Conservation (phyloP, 1,140 invertebrate species). For the Euwallacea fornicatus region DNA sequence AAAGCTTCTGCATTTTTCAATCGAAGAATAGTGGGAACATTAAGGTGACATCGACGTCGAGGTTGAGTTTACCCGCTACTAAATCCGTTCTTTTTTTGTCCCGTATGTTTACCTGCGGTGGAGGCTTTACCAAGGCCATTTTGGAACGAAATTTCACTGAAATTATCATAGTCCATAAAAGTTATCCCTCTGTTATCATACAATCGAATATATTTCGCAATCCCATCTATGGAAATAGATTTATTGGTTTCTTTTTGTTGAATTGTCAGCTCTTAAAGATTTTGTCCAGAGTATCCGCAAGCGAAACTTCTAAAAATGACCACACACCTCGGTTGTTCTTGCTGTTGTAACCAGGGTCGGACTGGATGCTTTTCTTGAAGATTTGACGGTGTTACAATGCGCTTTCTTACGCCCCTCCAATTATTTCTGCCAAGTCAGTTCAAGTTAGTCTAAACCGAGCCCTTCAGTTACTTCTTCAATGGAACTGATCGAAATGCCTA, state of each 20-base stretch:
- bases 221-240: constrained; percentile 83
- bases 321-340: constrained; percentile 16
- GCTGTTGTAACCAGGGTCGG: constrained; percentile 41
- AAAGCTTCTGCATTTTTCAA: constrained; percentile 79
- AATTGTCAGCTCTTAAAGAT: constrained; percentile 56
- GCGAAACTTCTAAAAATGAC: constrained; percentile 17
- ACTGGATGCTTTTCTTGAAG: constrained; percentile 41
- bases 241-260: constrained; percentile 70
- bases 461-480: too few species aligned
- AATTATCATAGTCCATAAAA: constrained; percentile 81
- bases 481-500: too few species aligned
- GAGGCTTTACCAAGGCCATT: constrained; percentile 83
- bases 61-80: constrained; percentile 78
- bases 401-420: too few species aligned
- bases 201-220: constrained; percentile 80
- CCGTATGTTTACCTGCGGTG: constrained; percentile 83
- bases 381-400: not conserved
- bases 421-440: too few species aligned
- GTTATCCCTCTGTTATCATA: constrained; percentile 84
- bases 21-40: constrained; percentile 83
- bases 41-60: constrained; percentile 78
- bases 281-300: constrained; percentile 22
- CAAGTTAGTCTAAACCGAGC: too few species aligned
- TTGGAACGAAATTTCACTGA: constrained; percentile 81
- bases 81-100: constrained; percentile 70